Evolutionary conservation across 2,797 vertebrate species (phyloP).

Genomic region (Bradypodion pumilum): DNA sequence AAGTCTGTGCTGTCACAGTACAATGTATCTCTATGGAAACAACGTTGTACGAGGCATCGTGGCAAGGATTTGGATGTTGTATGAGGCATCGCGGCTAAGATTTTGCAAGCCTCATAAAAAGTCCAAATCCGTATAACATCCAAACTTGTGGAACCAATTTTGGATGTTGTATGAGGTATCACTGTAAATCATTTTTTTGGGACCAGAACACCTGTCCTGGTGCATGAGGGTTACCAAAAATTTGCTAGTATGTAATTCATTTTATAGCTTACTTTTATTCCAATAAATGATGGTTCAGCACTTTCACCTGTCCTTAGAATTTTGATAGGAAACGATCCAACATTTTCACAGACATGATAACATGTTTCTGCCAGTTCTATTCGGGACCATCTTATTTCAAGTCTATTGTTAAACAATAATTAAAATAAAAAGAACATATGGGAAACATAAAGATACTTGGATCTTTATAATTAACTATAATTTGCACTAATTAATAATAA

Average conservation of each 20-base stretch:
- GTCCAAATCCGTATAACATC: too few relatives aligned
- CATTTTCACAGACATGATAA: constrained; percentile 74
- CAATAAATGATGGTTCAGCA: constrained; percentile 75
- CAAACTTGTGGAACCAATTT: too few relatives aligned
- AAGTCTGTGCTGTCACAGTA: too few relatives aligned
- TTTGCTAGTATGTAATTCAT: background rate
- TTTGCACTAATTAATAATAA: background rate
- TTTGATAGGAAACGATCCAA: constrained; percentile 74
- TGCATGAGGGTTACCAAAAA: constrained; percentile 10
- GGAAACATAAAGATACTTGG: background rate
- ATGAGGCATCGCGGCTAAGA: too few relatives aligned
- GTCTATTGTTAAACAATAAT: constrained; percentile 58
- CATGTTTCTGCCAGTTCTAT: constrained; percentile 74
- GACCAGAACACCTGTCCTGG: background rate
- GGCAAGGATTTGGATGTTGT: too few relatives aligned
- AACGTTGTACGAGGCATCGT: too few relatives aligned
- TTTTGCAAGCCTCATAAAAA: too few relatives aligned
- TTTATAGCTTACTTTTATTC: constrained; percentile 70
- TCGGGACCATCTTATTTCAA: constrained; percentile 76
- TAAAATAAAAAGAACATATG: background rate
- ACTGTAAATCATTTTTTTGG: too few relatives aligned
- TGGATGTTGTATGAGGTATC: too few relatives aligned
- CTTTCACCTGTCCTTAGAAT: constrained; percentile 73
- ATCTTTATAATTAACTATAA: background rate
- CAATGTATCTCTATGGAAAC: too few relatives aligned